These are phyloP conservation scores for Rhadinocentrus ornatus DNA, from an alignment of 2,797 vertebrate species.

Conservation along the genomic window DNA sequence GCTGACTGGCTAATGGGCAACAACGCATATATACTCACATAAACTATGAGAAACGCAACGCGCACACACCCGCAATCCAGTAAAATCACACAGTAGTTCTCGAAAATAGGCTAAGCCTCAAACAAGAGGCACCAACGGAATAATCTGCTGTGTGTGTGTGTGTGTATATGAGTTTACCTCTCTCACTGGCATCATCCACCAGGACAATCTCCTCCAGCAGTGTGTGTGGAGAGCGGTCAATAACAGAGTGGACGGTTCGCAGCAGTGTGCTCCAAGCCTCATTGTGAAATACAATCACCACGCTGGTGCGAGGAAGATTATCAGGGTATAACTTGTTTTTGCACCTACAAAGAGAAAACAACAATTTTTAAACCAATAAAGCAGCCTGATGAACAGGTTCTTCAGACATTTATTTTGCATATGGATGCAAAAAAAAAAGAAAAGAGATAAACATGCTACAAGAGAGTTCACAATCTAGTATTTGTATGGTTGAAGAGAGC, in stretches of 20 bases:
- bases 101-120: slow-evolving; percentile 69
- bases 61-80: slow-evolving; percentile 16
- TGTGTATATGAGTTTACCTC: slow-evolving; percentile 82
- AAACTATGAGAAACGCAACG: not conserved
- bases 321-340: slow-evolving; percentile 97
- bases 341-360: slow-evolving; percentile 81
- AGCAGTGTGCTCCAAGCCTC: slow-evolving; percentile 98
- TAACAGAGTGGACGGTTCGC: slow-evolving; percentile 95
- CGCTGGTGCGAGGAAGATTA: slow-evolving; percentile 94
- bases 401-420: not conserved
- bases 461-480: slow-evolving; percentile 46
- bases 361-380: not conserved
- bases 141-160: slow-evolving; percentile 45
- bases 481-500: slow-evolving; percentile 49
- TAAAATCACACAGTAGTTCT: slow-evolving; percentile 52
- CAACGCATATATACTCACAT: not conserved
- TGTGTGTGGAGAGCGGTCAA: slow-evolving; percentile 93
- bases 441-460: slow-evolving; percentile 20
- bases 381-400: not conserved
- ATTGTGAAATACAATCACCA: slow-evolving; percentile 98
- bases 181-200: slow-evolving; percentile 97
- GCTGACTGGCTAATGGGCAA: slow-evolving; percentile 35
- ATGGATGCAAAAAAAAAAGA: slow-evolving; percentile 7
- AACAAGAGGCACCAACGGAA: slow-evolving; percentile 58
- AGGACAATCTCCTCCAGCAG: slow-evolving; percentile 96